phyloP scores from a whole-genome alignment of 1,140 invertebrate species.

The Macrostomum lignano region DNA sequence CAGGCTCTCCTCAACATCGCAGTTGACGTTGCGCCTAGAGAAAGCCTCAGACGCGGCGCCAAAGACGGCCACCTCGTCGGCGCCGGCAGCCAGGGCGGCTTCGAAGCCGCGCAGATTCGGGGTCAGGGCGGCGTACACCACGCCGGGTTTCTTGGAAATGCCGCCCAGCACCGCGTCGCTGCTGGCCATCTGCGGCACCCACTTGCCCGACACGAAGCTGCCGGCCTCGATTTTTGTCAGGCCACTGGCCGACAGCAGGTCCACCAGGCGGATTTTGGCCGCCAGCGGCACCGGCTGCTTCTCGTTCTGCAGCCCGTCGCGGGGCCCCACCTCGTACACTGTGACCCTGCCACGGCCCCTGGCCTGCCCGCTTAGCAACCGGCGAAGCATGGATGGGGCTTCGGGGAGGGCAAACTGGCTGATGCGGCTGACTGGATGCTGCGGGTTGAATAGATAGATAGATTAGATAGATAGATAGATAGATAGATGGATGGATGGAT shows the following conservation, averaged over 20 bases:
- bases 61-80: constrained; percentile 72
- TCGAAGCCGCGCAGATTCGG: constrained; percentile 72
- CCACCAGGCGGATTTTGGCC: constrained; percentile 63
- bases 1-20: constrained; percentile 54
- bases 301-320: constrained; percentile 93
- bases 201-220: constrained; percentile 87
- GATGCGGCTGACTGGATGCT: too few species aligned
- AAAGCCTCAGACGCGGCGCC: constrained; percentile 72
- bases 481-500: too few species aligned
- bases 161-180: constrained; percentile 43
- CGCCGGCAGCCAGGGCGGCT: constrained; percentile 42
- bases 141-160: constrained; percentile 37
- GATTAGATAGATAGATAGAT: too few species aligned
- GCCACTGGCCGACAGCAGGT: constrained; percentile 42
- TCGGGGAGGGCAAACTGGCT: too few species aligned
- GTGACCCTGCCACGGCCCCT: too few species aligned
- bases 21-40: constrained; percentile 62
- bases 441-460: too few species aligned
- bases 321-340: constrained; percentile 80
- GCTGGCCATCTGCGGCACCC: constrained; percentile 79
- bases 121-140: constrained; percentile 67
- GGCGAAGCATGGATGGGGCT: too few species aligned
- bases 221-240: constrained; percentile 64
- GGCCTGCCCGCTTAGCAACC: too few species aligned
- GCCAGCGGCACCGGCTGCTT: constrained; percentile 45